Evolutionary conservation across 1,140 invertebrate genomes (phyloP), one percentile per base, ranked within the genome.

Genomic region (Drosophila nigromelanica): DNA sequence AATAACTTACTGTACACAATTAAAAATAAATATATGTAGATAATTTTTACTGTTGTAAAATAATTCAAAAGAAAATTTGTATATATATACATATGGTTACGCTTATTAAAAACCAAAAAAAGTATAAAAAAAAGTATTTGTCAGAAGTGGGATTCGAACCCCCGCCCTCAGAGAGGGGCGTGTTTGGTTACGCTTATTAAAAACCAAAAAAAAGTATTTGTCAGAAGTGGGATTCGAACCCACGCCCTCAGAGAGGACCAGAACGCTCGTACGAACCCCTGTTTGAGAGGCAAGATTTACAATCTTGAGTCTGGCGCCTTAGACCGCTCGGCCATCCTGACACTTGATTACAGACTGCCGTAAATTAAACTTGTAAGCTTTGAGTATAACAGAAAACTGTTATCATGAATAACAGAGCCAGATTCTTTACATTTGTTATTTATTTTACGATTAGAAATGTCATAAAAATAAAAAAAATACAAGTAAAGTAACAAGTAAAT

Each of bases 111-210:
- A 47, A 15, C 6, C n/a, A n/a, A n/a, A 14, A 93, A n/a, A n/a
- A n/a, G n/a, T n/a, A n/a, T n/a, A n/a, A n/a, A n/a, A n/a, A 94
- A 94, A 95, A 94, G 91, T 56, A 64, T 93, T 92, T 96, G 95
- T 96, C 95, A 96, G 95, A 95, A 96, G 95, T 96, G 95, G 95
- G 95, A 95, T 96, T 96, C 95, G 95, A 96, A 96, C 95, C 95
- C 95, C 95, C 95, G 95, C 95, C 95, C 95, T 95, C 95, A 95
- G 93, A 95, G 95, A 95, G 95, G 95, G n/a, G n/a, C n/a, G n/a
- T n/a, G n/a, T n/a, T n/a, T 42, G 18, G 2, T 18, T 18, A 18
- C 2, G 18, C 18, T 18, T 15, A 30, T 47, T 12, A 11, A 24
- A 24, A 47, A 15, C 6, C n/a, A n/a, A n/a, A 14, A 93, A 94